Evolutionary conservation across 2,797 vertebrate species (phyloP).

Genomic region (Danio choprae): DNA sequence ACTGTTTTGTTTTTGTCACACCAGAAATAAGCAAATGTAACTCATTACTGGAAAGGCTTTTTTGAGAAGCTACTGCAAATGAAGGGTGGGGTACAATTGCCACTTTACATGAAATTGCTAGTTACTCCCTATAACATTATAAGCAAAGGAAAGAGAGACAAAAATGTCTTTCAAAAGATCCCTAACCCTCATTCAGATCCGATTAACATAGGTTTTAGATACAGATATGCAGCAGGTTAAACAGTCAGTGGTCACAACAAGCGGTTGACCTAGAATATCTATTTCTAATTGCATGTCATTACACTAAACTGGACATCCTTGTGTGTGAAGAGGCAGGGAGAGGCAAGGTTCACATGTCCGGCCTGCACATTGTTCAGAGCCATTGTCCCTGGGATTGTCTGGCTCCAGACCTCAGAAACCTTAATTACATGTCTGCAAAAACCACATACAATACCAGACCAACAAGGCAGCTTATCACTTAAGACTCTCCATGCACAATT

Average conservation of each 20-base stretch:
- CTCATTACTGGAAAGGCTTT: neutral
- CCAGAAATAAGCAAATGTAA: neutral
- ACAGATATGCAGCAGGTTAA: constrained; percentile 55
- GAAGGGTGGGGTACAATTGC: neutral
- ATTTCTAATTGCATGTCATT: constrained; percentile 66
- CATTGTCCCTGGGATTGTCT: constrained; percentile 73
- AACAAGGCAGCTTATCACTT: constrained; percentile 61
- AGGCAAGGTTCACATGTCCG: constrained; percentile 58
- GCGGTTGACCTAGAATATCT: constrained; percentile 54
- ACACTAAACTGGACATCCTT: constrained; percentile 56
- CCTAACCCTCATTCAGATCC: constrained; percentile 19
- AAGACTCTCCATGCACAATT: constrained; percentile 49
- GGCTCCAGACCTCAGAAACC: constrained; percentile 75
- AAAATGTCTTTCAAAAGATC: constrained; percentile 31
- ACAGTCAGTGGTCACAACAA: constrained; percentile 54
- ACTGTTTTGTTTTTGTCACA: neutral
- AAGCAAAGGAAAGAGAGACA: constrained; percentile 7
- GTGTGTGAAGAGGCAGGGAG: constrained; percentile 53
- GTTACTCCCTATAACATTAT: constrained; percentile 11
- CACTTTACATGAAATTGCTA: constrained; percentile 18
- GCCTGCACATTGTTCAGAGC: constrained; percentile 70
- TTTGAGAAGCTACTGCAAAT: constrained; percentile 5
- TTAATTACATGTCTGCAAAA: constrained; percentile 79
- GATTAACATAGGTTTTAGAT: constrained; percentile 51
- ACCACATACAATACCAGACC: constrained; percentile 69